phyloP scores from a whole-genome alignment of 2,113 vertebrate genomes.

The Hyperopisus bebe region DNA sequence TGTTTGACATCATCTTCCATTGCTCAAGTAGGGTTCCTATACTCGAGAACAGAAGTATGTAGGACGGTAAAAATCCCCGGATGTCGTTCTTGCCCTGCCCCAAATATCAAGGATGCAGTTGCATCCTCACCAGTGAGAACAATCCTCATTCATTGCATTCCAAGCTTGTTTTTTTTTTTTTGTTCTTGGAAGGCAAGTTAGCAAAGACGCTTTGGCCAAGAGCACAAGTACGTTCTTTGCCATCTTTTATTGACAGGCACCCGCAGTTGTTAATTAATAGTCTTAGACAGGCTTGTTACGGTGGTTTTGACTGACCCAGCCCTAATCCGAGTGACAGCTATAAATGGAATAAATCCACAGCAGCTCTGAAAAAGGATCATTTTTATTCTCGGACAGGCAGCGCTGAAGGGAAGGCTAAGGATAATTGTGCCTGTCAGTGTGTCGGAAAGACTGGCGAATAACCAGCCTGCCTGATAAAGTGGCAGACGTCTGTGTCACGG shows the following conservation, averaged over 20 bases:
- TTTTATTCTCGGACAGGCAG: not conserved
- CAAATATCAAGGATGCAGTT: not conserved
- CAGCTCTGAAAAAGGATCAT: not conserved
- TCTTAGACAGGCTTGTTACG: not conserved
- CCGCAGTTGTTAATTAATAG: not conserved
- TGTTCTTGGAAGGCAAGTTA: not conserved
- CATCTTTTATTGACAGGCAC: not conserved
- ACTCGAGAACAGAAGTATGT: not conserved
- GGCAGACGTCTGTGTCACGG: not conserved
- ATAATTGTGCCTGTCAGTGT: not conserved
- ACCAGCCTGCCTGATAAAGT: not conserved
- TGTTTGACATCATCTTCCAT: not conserved
- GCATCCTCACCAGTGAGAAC: not conserved
- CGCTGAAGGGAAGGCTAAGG: not conserved
- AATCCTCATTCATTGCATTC: not conserved
- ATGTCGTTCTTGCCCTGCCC: not conserved
- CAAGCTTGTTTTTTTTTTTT: not conserved
- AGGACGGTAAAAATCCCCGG: not conserved
- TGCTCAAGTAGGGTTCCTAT: not conserved
- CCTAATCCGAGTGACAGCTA: not conserved
- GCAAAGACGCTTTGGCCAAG: not conserved
- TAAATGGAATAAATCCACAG: not conserved
- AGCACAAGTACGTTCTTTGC: not conserved
- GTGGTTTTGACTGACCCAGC: not conserved
- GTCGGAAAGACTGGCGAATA: not conserved